A percentile compares a stretch with the other conserved stretches of the same genome.
These are phyloP conservation scores for Tachycineta bicolor DNA, from an alignment of 2,113 vertebrate genomes.

Conservation along the genomic window DNA sequence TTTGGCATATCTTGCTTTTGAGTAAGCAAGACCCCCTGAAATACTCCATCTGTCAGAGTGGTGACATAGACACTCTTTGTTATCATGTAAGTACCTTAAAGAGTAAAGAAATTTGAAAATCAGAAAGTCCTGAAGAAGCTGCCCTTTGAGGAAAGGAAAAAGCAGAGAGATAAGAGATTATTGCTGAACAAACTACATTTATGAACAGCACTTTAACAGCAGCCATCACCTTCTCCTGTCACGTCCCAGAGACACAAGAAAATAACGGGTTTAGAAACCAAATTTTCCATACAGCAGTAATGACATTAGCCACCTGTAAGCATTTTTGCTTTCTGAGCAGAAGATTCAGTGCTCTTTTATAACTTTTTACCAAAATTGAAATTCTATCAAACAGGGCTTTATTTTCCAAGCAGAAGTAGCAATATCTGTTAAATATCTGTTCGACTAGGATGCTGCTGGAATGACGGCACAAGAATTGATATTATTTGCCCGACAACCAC, in stretches of 20 bases:
- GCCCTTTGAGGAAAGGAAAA: not conserved
- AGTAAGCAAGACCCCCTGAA: not conserved
- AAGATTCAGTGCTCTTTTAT: not conserved
- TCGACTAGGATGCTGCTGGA: not conserved
- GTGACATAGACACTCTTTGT: not conserved
- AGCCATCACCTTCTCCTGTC: conserved; percentile 39
- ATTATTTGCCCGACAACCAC: not conserved
- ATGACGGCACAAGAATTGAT: not conserved
- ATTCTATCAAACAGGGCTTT: not conserved
- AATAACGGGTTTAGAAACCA: conserved; percentile 33
- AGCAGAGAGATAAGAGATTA: not conserved
- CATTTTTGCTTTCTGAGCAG: not conserved
- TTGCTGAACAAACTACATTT: not conserved
- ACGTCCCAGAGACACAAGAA: conserved; percentile 8
- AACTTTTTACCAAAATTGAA: not conserved
- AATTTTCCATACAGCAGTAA: not conserved
- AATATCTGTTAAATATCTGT: not conserved
- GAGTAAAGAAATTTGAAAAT: not conserved
- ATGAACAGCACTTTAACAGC: conserved; percentile 34
- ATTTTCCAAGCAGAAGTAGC: not conserved
- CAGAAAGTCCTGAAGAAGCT: not conserved
- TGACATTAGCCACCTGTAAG: not conserved
- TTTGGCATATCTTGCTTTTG: not conserved
- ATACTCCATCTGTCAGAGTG: not conserved
- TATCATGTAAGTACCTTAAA: not conserved